Conservation (phyloP, 2,888 invertebrate species). For the Galerucella pusilla region DNA sequence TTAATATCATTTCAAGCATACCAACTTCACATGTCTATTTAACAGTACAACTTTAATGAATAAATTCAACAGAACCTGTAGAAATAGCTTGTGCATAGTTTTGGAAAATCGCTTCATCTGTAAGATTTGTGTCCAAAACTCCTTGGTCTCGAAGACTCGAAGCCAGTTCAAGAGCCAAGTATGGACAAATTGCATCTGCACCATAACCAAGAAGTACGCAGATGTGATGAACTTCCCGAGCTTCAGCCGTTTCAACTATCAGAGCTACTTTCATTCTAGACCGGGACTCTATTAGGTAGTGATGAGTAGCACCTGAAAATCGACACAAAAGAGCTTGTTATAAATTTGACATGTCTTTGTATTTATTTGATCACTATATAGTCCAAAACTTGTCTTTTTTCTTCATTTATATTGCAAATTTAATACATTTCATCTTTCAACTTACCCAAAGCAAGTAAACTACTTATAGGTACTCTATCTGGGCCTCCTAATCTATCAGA, state of each 20-base stretch:
- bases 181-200: slow-evolving; percentile 98
- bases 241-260: slow-evolving; percentile 95
- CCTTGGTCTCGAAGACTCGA: slow-evolving; percentile 87
- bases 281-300: slow-evolving; percentile 92
- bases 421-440: slow-evolving; percentile 3
- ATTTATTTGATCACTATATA: too few relatives aligned
- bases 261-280: slow-evolving; percentile 97
- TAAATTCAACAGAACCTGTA: slow-evolving; percentile 50
- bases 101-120: slow-evolving; percentile 83
- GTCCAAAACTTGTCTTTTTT: too few relatives aligned
- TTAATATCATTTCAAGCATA: too few relatives aligned
- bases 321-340: not conserved
- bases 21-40: not conserved
- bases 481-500: slow-evolving; percentile 80
- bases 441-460: slow-evolving; percentile 80
- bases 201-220: slow-evolving; percentile 96
- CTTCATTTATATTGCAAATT: too few relatives aligned
- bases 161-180: slow-evolving; percentile 94
- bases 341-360: not conserved
- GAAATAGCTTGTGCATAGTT: slow-evolving; percentile 86
- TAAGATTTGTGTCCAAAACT: slow-evolving; percentile 79
- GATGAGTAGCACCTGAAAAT: slow-evolving; percentile 84
- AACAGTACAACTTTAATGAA: not conserved
- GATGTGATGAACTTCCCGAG: slow-evolving; percentile 95
- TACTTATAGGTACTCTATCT: slow-evolving; percentile 79